Evolutionary conservation across 1,140 invertebrate species (phyloP), one percentile per base, ranked within the genome.

Genomic region (Arion vulgaris): DNA sequence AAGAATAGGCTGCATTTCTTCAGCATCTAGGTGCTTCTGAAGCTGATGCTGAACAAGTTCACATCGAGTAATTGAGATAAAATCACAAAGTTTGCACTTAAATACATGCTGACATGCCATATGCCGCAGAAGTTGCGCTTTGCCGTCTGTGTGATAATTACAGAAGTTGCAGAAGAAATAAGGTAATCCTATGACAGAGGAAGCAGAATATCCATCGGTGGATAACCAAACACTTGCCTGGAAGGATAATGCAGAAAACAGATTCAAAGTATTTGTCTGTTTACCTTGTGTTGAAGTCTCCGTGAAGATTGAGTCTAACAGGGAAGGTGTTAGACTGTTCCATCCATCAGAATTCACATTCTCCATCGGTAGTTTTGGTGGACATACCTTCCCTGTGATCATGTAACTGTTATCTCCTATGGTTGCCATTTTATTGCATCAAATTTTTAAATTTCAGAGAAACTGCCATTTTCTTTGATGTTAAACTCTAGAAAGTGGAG

Each of bases 81-180:
- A 78, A 32, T 39, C 38, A 34, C 76, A 78, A 34, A 78, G 34
- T 5, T 66, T 41, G 57, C 76, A 78, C 34, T 78, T 62, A 41
- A 78, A 78, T 9, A 78, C 57, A 66, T 78, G 76, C 26, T 39
- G 66, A 9, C n/a, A 19, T 11, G 57, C 36, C 13, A 78, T 5
- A 34, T 78, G 76, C 38, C 28, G 32, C 19, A 78, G 34, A 1
- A 78, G 57, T 9, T 36, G 17, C 9, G 57, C 51, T n/a, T 41
- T 78, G 76, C 57, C 66, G 34, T 57, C 51, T 38, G 76, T 78
- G 32, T 66, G 38, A 26, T 78, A 41, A 45, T 78, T 34, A 78
- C 76, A 78, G 34, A 78, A 78, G 57, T 78, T 78, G 45, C 76
- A 78, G 23, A 78, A 78, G 45, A n/a, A 78, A 45, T 78, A 78